Evolutionary conservation across 2,888 invertebrate genomes (phyloP).

Genomic region (Tinea trinotella): DNA sequence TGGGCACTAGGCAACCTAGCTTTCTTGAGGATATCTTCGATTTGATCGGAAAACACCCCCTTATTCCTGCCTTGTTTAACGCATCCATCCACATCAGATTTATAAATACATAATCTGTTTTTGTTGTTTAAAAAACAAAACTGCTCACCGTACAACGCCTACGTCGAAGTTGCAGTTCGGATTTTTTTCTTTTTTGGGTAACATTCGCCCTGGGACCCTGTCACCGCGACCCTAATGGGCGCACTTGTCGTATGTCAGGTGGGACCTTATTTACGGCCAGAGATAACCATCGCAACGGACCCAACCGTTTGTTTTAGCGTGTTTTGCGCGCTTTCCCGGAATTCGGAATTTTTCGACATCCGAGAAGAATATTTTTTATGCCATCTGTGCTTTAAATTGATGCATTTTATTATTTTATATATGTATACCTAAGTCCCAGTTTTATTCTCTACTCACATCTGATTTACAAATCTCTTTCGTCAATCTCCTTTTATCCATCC

Average conservation of each 20-base stretch:
- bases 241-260: slow-evolving; percentile 45
- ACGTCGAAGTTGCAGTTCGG: background rate
- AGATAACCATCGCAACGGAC: slow-evolving; percentile 45
- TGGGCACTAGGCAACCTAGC: no score
- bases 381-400: background rate
- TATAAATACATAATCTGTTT: no score
- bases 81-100: no score
- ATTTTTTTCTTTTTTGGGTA: slow-evolving; percentile 18
- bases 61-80: no score
- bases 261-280: slow-evolving; percentile 47
- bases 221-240: slow-evolving; percentile 41
- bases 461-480: no score
- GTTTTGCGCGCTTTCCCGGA: slow-evolving; percentile 21
- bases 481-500: no score
- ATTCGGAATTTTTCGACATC: slow-evolving; percentile 17
- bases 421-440: no score
- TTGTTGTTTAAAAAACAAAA: no score
- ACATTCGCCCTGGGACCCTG: slow-evolving; percentile 4
- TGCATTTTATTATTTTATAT: background rate
- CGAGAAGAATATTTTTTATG: slow-evolving; percentile 10
- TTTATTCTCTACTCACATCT: no score
- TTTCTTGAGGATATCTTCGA: no score
- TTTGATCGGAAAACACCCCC: no score
- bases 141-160: slow-evolving; percentile 9
- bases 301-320: slow-evolving; percentile 20